These are phyloP conservation scores for Edolisoma coerulescens DNA, from an alignment of 2,113 vertebrate species.

Conservation along the genomic window DNA sequence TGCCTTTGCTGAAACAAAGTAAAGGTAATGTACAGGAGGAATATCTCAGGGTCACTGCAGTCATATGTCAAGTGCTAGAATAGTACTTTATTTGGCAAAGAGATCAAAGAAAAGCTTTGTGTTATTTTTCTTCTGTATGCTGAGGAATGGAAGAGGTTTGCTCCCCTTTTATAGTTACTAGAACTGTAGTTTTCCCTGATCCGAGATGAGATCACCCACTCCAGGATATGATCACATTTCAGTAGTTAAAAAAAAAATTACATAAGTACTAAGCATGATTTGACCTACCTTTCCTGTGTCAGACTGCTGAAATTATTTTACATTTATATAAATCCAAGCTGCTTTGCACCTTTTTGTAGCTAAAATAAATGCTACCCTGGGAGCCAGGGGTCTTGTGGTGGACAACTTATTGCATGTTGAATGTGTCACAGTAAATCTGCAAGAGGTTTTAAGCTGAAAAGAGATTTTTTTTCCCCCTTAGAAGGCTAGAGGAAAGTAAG, in stretches of 20 bases:
- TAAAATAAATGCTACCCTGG: conserved; percentile 25
- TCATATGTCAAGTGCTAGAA: conserved; percentile 57
- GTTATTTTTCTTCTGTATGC: conserved; percentile 23
- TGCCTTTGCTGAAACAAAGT: conserved; percentile 63
- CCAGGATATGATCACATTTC: conserved; percentile 49
- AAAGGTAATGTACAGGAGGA: conserved; percentile 47
- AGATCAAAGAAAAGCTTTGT: conserved; percentile 61
- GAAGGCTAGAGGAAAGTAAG: background rate
- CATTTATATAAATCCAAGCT: conserved; percentile 22
- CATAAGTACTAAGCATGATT: conserved; percentile 47
- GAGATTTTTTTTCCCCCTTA: background rate
- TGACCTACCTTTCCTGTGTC: conserved; percentile 45
- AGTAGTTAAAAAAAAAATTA: conserved; percentile 59
- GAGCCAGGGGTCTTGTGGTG: conserved; percentile 18
- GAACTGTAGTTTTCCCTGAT: conserved; percentile 30
- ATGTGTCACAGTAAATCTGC: conserved; percentile 21
- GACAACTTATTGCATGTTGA: conserved; percentile 37
- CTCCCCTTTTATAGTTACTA: conserved; percentile 24
- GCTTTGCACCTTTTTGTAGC: background rate
- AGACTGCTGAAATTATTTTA: conserved; percentile 38
- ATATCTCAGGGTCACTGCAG: conserved; percentile 51
- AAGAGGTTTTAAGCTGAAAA: conserved; percentile 1
- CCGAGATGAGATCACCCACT: conserved; percentile 60
- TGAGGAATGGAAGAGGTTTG: background rate
- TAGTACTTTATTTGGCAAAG: conserved; percentile 51